phyloP scores from a whole-genome alignment of 2,888 invertebrate genomes.

The Syrista parreyssii region DNA sequence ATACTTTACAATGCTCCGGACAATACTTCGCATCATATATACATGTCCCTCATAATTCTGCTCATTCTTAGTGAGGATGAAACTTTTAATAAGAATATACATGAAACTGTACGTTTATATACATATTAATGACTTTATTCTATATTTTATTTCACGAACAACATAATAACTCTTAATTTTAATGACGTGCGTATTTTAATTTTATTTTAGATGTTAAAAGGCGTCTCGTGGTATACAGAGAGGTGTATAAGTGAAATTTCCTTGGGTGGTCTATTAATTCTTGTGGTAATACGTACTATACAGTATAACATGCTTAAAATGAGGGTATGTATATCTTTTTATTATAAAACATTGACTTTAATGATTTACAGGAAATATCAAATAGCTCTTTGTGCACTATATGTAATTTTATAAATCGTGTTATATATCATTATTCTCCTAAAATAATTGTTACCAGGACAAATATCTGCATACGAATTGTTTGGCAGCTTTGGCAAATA shows the following conservation, averaged over 20 bases:
- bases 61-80: constrained; percentile 97
- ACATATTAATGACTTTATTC: too few relatives aligned
- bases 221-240: constrained; percentile 94
- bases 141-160: too few relatives aligned
- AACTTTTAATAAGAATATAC: constrained; percentile 91
- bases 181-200: background rate
- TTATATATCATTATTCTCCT: constrained; percentile 14
- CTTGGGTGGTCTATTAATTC: constrained; percentile 90
- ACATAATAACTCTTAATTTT: too few relatives aligned
- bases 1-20: constrained; percentile 93
- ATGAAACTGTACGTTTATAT: constrained; percentile 83
- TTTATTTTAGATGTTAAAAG: constrained; percentile 81
- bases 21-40: constrained; percentile 96
- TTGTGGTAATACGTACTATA: constrained; percentile 95
- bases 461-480: constrained; percentile 99
- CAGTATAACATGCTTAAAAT: constrained; percentile 98
- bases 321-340: constrained; percentile 69
- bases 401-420: constrained; percentile 5
- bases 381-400: constrained; percentile 9
- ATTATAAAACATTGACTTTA: constrained; percentile 11
- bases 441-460: constrained; percentile 70
- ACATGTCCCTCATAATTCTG: constrained; percentile 97
- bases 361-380: background rate
- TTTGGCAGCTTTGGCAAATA: constrained; percentile 96
- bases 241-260: constrained; percentile 91